These are phyloP conservation scores for Pseudeuparius sepicola DNA, from an alignment of 2,888 invertebrate species.

Conservation along the genomic window DNA sequence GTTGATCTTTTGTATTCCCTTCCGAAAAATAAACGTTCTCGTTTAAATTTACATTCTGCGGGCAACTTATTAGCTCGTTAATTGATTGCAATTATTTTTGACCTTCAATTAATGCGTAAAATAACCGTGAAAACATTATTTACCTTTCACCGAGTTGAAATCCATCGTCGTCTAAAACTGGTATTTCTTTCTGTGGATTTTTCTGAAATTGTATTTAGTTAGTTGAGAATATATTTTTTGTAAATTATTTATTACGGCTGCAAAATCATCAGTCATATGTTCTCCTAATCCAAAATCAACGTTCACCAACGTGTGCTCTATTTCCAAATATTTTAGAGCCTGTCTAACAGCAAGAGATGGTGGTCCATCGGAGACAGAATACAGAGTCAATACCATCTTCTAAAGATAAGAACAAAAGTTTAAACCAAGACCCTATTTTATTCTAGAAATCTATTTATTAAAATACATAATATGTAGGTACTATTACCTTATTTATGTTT, in stretches of 20 bases:
- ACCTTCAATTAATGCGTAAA: neutral
- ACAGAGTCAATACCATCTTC: slow-evolving; percentile 51
- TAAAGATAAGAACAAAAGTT: slow-evolving; percentile 8
- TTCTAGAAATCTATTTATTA: too few species aligned
- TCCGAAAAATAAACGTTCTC: too few species aligned
- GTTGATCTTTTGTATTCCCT: too few species aligned
- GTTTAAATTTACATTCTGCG: too few species aligned
- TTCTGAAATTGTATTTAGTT: slow-evolving; percentile 46
- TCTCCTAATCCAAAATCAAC: slow-evolving; percentile 64
- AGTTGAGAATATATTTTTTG: too few species aligned
- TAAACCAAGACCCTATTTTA: slow-evolving; percentile 3
- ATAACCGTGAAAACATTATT: slow-evolving; percentile 7
- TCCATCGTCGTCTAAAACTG: slow-evolving; percentile 69
- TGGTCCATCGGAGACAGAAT: slow-evolving; percentile 67
- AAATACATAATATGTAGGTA: too few species aligned
- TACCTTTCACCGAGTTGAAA: slow-evolving; percentile 67
- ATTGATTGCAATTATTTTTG: slow-evolving; percentile 6
- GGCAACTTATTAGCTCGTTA: too few species aligned
- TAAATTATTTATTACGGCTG: slow-evolving; percentile 50
- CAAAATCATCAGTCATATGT: slow-evolving; percentile 62
- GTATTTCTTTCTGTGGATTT: slow-evolving; percentile 71
- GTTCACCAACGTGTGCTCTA: slow-evolving; percentile 55
- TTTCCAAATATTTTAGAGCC: slow-evolving; percentile 51
- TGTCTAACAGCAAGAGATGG: slow-evolving; percentile 66
- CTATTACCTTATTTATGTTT: too few species aligned